These are phyloP conservation scores for Gallinago media DNA, from an alignment of 2,113 vertebrate species.

Conservation along the genomic window DNA sequence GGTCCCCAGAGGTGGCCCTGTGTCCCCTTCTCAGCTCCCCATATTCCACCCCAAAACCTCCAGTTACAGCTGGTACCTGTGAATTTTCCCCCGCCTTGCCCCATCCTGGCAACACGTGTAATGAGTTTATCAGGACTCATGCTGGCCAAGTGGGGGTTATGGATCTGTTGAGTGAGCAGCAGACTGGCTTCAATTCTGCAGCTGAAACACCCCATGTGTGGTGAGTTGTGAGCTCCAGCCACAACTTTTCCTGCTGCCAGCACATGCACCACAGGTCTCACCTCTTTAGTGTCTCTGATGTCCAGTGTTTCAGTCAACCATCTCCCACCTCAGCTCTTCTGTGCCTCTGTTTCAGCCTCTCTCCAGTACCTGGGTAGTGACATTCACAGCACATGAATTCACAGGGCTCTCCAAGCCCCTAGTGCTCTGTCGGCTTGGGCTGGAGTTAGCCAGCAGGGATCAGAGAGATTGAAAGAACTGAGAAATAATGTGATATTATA, in stretches of 20 bases:
- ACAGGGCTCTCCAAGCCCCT: background rate
- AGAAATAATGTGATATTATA: background rate
- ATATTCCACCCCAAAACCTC: accelerated
- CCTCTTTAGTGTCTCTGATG: background rate
- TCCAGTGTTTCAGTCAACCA: too few relatives aligned
- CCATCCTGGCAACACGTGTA: background rate
- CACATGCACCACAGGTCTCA: accelerated
- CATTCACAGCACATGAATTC: background rate
- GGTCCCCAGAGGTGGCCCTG: background rate
- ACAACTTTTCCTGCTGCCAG: background rate
- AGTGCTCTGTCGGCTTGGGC: background rate
- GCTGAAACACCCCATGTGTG: background rate
- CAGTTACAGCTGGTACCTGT: background rate
- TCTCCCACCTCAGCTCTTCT: background rate
- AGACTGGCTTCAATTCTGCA: background rate
- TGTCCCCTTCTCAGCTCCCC: accelerated
- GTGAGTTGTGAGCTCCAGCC: background rate
- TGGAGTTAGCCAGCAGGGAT: background rate
- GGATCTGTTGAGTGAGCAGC: background rate
- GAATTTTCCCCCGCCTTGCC: too few relatives aligned
- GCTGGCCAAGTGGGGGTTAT: background rate
- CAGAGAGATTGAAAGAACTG: background rate
- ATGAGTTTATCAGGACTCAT: background rate
- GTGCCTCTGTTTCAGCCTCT: background rate
- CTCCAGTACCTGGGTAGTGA: background rate